Evolutionary conservation across 2,113 vertebrate genomes (phyloP).

Genomic region (Aphelocoma coerulescens): DNA sequence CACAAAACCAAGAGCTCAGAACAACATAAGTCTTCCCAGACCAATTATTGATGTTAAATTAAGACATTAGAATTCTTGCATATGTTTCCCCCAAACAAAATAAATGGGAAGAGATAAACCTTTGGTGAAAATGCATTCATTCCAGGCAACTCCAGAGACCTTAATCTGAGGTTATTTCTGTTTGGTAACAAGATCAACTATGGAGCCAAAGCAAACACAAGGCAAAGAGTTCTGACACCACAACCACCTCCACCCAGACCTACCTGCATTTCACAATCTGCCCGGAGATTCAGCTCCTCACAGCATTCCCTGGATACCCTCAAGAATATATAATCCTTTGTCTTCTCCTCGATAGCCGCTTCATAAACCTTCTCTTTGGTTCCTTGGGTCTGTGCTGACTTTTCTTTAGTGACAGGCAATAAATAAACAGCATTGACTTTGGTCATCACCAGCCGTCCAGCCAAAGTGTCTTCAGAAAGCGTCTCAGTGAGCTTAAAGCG

Average conservation of each 20-base stretch:
- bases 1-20: slow-evolving; percentile 25
- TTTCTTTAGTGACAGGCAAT: slow-evolving; percentile 88
- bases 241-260: neutral
- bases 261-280: slow-evolving; percentile 94
- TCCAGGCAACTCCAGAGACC: neutral
- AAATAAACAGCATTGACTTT: slow-evolving; percentile 97
- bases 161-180: neutral
- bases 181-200: neutral
- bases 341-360: slow-evolving; percentile 97
- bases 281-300: slow-evolving; percentile 86
- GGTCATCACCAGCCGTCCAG: slow-evolving; percentile 97
- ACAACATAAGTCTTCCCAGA: neutral
- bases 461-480: slow-evolving; percentile 97
- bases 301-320: slow-evolving; percentile 96
- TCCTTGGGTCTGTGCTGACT: slow-evolving; percentile 82
- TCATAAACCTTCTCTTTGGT: slow-evolving; percentile 97
- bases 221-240: neutral
- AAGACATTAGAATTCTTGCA: slow-evolving; percentile 27
- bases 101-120: neutral
- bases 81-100: neutral
- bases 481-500: slow-evolving; percentile 98
- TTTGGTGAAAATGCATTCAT: neutral
- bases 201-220: neutral
- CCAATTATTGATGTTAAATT: slow-evolving; percentile 47
- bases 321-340: slow-evolving; percentile 98